Percentiles rank a stretch among this genome's conserved stretches.
phyloP scores from a whole-genome alignment of 2,888 invertebrate species.

The Drosophila hawaiiensis region DNA sequence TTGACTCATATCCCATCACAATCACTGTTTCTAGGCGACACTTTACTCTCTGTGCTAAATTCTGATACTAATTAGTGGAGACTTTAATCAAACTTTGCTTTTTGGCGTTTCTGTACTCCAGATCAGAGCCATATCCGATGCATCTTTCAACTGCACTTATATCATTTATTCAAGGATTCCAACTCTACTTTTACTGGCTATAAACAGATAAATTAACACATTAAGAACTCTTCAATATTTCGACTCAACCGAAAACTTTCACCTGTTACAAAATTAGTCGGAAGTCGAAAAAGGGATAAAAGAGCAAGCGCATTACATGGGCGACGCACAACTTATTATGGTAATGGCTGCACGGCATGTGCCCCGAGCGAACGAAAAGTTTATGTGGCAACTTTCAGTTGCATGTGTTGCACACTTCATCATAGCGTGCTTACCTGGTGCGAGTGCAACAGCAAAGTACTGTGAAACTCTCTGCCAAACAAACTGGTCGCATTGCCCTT shows the following conservation, averaged over 20 bases:
- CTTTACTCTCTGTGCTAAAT: background rate
- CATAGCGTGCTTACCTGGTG: conserved; percentile 7
- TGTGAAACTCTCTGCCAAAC: conserved; percentile 16
- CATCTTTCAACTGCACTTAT: background rate
- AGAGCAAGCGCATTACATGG: conserved; percentile 27
- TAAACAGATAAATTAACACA: background rate
- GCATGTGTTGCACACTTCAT: conserved; percentile 68
- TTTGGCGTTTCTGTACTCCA: background rate
- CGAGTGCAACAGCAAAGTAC: background rate
- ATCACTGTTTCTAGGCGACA: background rate
- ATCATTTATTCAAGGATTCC: background rate
- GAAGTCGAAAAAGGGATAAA: conserved; percentile 29
- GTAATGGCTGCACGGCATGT: conserved; percentile 13
- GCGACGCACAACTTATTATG: conserved; percentile 50
- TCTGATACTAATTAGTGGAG: background rate
- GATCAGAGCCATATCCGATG: background rate
- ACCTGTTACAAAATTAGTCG: background rate
- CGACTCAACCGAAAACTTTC: background rate
- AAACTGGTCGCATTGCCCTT: conserved; percentile 1
- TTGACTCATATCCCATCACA: conserved; percentile 4
- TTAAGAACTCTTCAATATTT: conserved; percentile 3
- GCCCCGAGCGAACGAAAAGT: conserved; percentile 38
- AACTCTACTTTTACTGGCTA: background rate
- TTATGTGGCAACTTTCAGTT: conserved; percentile 61
- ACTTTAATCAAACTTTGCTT: background rate